A percentile compares a stretch with the other conserved stretches of the same genome.
phyloP scores from a whole-genome alignment of 2,113 vertebrate genomes.

The Gambusia holbrooki region DNA sequence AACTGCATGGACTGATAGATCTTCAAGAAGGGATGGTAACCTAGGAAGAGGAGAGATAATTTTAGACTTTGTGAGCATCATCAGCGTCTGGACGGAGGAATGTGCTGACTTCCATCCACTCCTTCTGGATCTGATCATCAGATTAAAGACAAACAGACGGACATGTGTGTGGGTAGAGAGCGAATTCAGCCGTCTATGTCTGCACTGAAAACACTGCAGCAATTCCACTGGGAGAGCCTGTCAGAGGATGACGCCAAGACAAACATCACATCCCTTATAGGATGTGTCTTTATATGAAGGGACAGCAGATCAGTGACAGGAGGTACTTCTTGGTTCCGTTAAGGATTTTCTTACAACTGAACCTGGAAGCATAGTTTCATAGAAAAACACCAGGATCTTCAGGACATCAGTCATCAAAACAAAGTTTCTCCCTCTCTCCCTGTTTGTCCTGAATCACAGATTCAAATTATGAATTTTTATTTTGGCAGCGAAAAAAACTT shows the following conservation, averaged over 20 bases:
- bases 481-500: not conserved
- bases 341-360: slow-evolving; percentile 5
- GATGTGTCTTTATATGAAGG: slow-evolving; percentile 7
- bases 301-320: not conserved
- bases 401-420: not conserved
- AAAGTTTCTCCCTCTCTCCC: not conserved
- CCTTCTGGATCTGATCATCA: slow-evolving; percentile 45
- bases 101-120: slow-evolving; percentile 57
- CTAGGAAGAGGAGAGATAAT: slow-evolving; percentile 60
- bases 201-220: slow-evolving; percentile 22
- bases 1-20: slow-evolving; percentile 96
- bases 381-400: not conserved
- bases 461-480: not conserved
- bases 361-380: not conserved
- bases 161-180: slow-evolving; percentile 34
- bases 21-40: slow-evolving; percentile 91
- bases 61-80: slow-evolving; percentile 28
- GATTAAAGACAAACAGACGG: slow-evolving; percentile 72
- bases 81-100: slow-evolving; percentile 52
- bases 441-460: not conserved
- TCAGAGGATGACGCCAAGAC: slow-evolving; percentile 16
- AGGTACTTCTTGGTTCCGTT: slow-evolving; percentile 1
- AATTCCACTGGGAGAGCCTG: slow-evolving; percentile 28
- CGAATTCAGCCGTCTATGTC: slow-evolving; percentile 14
- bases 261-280: slow-evolving; percentile 18